phyloP scores from a whole-genome alignment of 2,797 vertebrate species.

The Cygnus olor region DNA sequence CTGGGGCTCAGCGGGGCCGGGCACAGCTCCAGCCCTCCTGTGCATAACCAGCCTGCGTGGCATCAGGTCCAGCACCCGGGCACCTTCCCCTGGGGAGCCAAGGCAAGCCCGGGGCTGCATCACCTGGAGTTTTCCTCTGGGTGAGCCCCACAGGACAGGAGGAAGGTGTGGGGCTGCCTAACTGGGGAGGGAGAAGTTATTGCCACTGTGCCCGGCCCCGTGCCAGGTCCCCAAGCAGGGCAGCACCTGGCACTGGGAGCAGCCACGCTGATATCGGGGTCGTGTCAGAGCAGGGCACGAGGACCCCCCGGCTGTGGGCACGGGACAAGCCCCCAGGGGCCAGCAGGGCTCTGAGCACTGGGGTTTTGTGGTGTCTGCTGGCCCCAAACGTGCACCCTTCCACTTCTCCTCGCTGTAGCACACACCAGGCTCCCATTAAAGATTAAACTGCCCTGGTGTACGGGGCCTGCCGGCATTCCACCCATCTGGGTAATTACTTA shows the following conservation, averaged over 20 bases:
- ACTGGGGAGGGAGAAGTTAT: neutral
- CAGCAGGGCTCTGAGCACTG: neutral
- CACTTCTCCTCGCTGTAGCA: neutral
- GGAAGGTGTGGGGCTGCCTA: neutral
- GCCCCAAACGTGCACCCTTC: fast-evolving
- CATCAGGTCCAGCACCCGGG: neutral
- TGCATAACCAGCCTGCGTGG: neutral
- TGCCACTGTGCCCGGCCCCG: neutral
- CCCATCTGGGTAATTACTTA: neutral
- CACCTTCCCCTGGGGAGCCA: neutral
- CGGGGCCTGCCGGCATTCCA: neutral
- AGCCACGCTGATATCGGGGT: neutral
- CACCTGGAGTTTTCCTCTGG: fast-evolving
- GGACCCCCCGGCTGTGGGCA: neutral
- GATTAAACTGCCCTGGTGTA: neutral
- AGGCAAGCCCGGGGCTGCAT: neutral
- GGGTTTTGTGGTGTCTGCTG: neutral
- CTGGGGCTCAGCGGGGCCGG: neutral
- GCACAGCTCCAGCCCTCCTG: neutral
- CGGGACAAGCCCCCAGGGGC: fast-evolving
- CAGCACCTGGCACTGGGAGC: neutral
- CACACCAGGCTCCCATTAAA: neutral
- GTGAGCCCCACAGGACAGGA: neutral
- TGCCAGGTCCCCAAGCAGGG: neutral
- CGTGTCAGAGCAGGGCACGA: fast-evolving